phyloP scores from a whole-genome alignment of 1,140 invertebrate genomes.

The Drosophila pectinifera region DNA sequence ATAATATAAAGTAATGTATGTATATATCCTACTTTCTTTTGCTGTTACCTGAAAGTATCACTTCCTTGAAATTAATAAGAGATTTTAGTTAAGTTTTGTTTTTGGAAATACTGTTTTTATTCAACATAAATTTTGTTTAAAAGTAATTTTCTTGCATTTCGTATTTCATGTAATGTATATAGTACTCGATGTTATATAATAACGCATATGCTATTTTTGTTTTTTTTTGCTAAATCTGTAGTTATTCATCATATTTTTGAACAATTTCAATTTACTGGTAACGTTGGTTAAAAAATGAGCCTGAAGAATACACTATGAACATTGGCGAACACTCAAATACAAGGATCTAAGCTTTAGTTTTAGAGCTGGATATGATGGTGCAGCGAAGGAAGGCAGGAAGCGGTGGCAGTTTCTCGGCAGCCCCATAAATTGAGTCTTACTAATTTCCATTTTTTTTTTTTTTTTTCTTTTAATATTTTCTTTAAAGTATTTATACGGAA shows the following conservation, averaged over 20 bases:
- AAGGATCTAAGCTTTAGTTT: conserved; percentile 52
- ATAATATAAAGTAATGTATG: too few species aligned
- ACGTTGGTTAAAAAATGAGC: conserved; percentile 59
- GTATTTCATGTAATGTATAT: conserved; percentile 76
- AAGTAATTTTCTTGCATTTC: conserved; percentile 75
- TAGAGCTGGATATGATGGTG: conserved; percentile 59
- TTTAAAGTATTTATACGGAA: conserved; percentile 51
- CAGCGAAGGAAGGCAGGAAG: conserved; percentile 26
- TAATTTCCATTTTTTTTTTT: conserved; percentile 73
- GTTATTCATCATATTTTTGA: conserved; percentile 58
- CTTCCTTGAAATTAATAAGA: neutral
- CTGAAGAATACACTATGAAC: conserved; percentile 61
- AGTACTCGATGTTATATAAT: conserved; percentile 80
- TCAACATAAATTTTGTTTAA: conserved; percentile 83
- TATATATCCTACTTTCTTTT: too few species aligned
- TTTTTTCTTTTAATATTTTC: conserved; percentile 36
- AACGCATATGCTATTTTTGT: conserved; percentile 79
- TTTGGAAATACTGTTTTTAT: conserved; percentile 83
- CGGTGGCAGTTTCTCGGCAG: conserved; percentile 25
- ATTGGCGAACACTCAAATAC: conserved; percentile 71
- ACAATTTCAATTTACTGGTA: conserved; percentile 53
- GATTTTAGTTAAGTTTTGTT: conserved; percentile 31
- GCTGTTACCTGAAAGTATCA: too few species aligned
- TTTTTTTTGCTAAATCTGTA: conserved; percentile 72
- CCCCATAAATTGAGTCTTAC: conserved; percentile 58